phyloP scores from a whole-genome alignment of 2,888 invertebrate species.

The Sarcophaga rosellei region DNA sequence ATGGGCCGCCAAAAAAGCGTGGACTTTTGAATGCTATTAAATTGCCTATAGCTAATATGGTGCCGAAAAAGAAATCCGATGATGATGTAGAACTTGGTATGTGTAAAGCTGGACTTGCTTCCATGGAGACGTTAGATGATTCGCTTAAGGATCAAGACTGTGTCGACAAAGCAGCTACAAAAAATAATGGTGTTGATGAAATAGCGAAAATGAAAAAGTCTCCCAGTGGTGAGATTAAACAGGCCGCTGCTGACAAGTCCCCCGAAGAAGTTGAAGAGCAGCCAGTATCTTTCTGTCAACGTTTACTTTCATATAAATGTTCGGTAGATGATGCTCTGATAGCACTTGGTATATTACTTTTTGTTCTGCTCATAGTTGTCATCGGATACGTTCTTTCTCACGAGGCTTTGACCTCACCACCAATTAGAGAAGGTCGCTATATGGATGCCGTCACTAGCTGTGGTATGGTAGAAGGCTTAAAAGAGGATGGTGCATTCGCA shows the following conservation, averaged over 20 bases:
- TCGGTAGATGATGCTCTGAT: slow-evolving; percentile 85
- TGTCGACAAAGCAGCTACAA: slow-evolving; percentile 81
- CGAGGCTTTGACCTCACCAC: slow-evolving; percentile 83
- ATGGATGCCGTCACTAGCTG: slow-evolving; percentile 89
- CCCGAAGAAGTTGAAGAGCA: slow-evolving; percentile 75
- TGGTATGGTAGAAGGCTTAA: slow-evolving; percentile 89
- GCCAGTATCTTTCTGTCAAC: slow-evolving; percentile 83
- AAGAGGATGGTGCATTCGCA: slow-evolving; percentile 89
- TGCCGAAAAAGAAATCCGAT: slow-evolving; percentile 83
- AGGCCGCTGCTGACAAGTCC: slow-evolving; percentile 73
- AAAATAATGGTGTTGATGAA: slow-evolving; percentile 84
- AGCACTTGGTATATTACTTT: slow-evolving; percentile 83
- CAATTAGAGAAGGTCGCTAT: slow-evolving; percentile 87
- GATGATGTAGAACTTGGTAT: slow-evolving; percentile 83
- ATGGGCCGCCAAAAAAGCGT: slow-evolving; percentile 80
- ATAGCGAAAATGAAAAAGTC: slow-evolving; percentile 86
- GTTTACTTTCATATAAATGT: slow-evolving; percentile 86
- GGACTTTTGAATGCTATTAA: slow-evolving; percentile 85
- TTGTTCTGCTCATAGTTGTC: slow-evolving; percentile 85
- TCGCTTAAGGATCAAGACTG: slow-evolving; percentile 85
- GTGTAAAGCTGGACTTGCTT: slow-evolving; percentile 88
- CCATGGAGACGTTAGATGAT: slow-evolving; percentile 91
- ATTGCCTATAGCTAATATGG: slow-evolving; percentile 85
- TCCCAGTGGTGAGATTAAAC: slow-evolving; percentile 76
- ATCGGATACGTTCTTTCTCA: slow-evolving; percentile 86